Conservation (phyloP, 2,888 invertebrate species). For the Xestia sexstrigata region DNA sequence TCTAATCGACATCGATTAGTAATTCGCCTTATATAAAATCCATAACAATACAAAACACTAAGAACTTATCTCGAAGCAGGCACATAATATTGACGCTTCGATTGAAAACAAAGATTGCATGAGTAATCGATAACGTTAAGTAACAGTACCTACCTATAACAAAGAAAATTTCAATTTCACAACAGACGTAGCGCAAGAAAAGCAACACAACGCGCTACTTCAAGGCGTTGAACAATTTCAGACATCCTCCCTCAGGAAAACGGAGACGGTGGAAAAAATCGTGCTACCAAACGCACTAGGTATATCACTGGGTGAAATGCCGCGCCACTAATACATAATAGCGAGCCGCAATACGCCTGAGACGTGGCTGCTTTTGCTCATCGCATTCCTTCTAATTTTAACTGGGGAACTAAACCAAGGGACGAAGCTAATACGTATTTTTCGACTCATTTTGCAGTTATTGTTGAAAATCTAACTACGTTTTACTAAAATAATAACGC, state of each 20-base stretch:
- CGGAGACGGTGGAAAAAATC: constrained; percentile 95
- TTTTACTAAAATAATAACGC: constrained; percentile 73
- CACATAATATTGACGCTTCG: constrained; percentile 35
- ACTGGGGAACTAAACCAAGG: constrained; percentile 66
- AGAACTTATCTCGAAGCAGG: constrained; percentile 23
- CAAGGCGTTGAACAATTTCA: constrained; percentile 95
- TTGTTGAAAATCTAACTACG: constrained; percentile 58
- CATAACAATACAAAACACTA: constrained; percentile 22
- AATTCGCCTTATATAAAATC: constrained; percentile 39
- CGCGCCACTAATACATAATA: constrained; percentile 68
- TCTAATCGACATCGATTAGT: constrained; percentile 27
- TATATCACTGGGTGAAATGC: constrained; percentile 83
- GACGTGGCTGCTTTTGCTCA: constrained; percentile 71
- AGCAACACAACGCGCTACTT: constrained; percentile 94
- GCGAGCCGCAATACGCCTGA: constrained; percentile 65
- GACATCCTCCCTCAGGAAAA: constrained; percentile 93
- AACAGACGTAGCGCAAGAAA: constrained; percentile 94
- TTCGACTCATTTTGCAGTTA: constrained; percentile 60
- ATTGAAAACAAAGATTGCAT: constrained; percentile 49
- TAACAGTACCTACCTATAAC: constrained; percentile 57
- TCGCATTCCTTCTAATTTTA: constrained; percentile 67
- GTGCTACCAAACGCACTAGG: constrained; percentile 96
- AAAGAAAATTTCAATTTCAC: constrained; percentile 67
- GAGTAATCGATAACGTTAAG: constrained; percentile 51
- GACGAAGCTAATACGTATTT: constrained; percentile 57